Percentiles rank a stretch among this genome's conserved stretches.
Conservation (phyloP, 2,888 invertebrate species). For the Cephus rjabovi region DNA sequence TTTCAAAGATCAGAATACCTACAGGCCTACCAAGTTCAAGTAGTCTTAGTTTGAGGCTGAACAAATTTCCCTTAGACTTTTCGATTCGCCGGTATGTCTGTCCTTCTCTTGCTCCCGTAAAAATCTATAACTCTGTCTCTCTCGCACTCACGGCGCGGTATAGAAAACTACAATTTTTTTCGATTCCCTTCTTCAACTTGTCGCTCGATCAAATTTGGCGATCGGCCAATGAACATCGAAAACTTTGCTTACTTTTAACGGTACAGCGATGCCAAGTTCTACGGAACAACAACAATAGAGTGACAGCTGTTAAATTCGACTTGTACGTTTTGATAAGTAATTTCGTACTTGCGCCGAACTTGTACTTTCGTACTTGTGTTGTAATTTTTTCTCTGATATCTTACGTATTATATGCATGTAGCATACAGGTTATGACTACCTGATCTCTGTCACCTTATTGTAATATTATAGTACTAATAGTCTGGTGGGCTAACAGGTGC, state of each 20-base stretch:
- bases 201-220: not conserved
- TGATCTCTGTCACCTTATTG: not conserved
- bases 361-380: not conserved
- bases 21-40: too few species aligned
- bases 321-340: not conserved
- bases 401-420: not conserved
- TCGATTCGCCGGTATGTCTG: not conserved
- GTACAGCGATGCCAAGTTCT: not conserved
- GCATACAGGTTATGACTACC: not conserved
- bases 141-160: not conserved
- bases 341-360: not conserved
- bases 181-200: not conserved
- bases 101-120: not conserved
- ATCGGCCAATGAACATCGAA: not conserved
- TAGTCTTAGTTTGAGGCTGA: too few species aligned
- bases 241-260: not conserved
- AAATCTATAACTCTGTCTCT: not conserved
- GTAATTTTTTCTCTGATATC: not conserved
- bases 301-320: not conserved
- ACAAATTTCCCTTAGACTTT: too few species aligned
- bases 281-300: not conserved
- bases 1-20: not conserved
- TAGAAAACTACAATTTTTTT: not conserved
- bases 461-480: not conserved
- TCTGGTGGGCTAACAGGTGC: not conserved